These are phyloP conservation scores for Rhinella marina DNA, from an alignment of 2,797 vertebrate genomes.

Conservation along the genomic window DNA sequence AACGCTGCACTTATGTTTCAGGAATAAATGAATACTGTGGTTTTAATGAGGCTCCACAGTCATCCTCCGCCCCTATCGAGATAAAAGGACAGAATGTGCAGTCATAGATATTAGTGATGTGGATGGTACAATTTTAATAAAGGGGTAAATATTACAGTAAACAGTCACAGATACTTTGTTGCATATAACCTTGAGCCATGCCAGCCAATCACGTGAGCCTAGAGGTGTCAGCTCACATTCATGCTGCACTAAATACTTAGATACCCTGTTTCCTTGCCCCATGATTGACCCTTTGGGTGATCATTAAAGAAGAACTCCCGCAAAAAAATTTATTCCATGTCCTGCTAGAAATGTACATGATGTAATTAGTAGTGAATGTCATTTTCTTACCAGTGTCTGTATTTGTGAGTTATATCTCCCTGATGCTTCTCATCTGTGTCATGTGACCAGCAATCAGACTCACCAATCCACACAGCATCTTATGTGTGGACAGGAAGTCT, in stretches of 20 bases:
- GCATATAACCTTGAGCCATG: background rate
- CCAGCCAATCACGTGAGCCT: background rate
- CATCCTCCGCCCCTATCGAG: background rate
- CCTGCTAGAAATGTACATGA: too few species aligned
- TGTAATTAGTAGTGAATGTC: too few species aligned
- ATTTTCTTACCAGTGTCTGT: too few species aligned
- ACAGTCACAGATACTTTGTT: background rate
- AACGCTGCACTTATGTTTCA: constrained; percentile 8
- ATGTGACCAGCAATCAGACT: too few species aligned
- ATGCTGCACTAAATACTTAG: background rate
- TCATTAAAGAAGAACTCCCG: too few species aligned
- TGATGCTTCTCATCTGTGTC: too few species aligned
- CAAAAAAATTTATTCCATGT: too few species aligned
- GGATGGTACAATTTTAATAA: background rate
- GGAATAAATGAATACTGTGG: background rate
- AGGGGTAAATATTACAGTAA: background rate
- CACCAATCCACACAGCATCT: too few species aligned
- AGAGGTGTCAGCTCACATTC: background rate
- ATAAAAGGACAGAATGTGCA: background rate
- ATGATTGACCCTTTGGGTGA: background rate
- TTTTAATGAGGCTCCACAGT: constrained; percentile 15
- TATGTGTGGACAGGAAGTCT: too few species aligned
- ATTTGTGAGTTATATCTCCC: too few species aligned
- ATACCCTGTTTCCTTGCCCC: background rate
- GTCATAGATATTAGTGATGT: background rate